Conservation (phyloP, 1,140 invertebrate genomes). For the Cotesia vestalis region DNA sequence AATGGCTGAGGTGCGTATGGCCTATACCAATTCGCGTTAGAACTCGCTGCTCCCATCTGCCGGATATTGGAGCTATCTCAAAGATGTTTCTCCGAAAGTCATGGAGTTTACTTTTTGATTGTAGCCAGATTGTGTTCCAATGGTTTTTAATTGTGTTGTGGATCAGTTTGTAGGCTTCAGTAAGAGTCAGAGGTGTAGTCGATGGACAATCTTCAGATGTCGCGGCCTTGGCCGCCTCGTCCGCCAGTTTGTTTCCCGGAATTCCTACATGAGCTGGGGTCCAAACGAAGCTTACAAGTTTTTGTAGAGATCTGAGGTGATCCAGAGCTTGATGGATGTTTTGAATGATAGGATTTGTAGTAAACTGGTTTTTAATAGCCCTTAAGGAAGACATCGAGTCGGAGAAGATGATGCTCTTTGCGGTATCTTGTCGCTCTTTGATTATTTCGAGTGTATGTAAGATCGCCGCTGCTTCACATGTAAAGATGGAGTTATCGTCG, state of each 20-base stretch:
- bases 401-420: constrained; percentile 12
- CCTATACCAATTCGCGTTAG: background rate
- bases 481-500: constrained; percentile 19
- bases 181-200: background rate
- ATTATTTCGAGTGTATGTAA: constrained; percentile 5
- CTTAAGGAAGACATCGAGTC: constrained; percentile 14
- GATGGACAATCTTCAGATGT: background rate
- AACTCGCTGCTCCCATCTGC: background rate
- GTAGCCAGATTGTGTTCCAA: background rate
- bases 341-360: constrained; percentile 4
- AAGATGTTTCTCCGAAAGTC: background rate
- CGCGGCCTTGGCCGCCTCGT: constrained; percentile 18
- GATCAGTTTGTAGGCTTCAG: background rate
- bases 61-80: too few relatives aligned
- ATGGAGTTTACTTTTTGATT: background rate
- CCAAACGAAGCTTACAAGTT: constrained; percentile 15
- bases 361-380: constrained; percentile 10
- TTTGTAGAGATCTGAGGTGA: background rate
- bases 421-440: background rate
- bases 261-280: constrained; percentile 23
- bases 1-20: background rate
- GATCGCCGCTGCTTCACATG: constrained; percentile 19
- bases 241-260: constrained; percentile 20
- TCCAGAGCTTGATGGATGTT: background rate
- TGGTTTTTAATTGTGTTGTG: background rate